Base-by-base conservation (phyloP, 2,888 invertebrate species). In the Drosophila anceps region DNA sequence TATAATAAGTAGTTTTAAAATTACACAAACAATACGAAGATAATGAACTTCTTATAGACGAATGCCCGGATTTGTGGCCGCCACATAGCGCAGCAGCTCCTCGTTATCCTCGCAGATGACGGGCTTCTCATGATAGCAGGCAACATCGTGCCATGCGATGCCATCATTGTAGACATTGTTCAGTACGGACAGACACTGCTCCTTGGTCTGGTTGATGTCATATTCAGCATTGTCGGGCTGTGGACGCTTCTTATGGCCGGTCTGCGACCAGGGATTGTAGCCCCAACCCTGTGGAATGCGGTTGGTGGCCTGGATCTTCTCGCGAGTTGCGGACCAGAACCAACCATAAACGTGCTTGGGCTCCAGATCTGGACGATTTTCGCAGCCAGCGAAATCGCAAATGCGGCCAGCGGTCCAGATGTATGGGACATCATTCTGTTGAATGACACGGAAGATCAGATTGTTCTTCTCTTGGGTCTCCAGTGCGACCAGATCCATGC, bases 141-240 rank as follows among this genome's bases (percentile, higher is more conserved):
- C 97, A 61, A 98, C 97, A 93, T 98, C 98, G 93, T 98, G 98
- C 98, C 98, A 98, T 80, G 97, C 97, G 92, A 98, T 97, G 79
- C 98, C 98, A 91, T 98, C 98, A 91, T 96, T 97, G 95, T 98
- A 98, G 9, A 98, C 98, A 93, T 98, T 98, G 94, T 98, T 98
- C 76, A 98, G 94, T 75, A 98, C 95, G 65, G 97, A 96, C 90
- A 98, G 93, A 90, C 98, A 98, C 41, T 98, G 97, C 93, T 98
- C 98, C 76, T 95, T 95, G 73, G 97, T 98, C 72, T 96, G 95
- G 93, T 97, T 97, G 93, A 97, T 97, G 91, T 97, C 97, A 93
- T 96, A 97, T 93, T 98, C 98, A 0, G 98, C 97, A 92, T 98
- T 98, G 93, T 98, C 98, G 29, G 98, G 98, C 92, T 98, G 98